Evolutionary conservation across 2,113 vertebrate species (phyloP).

Genomic region (Donacobius atricapilla): DNA sequence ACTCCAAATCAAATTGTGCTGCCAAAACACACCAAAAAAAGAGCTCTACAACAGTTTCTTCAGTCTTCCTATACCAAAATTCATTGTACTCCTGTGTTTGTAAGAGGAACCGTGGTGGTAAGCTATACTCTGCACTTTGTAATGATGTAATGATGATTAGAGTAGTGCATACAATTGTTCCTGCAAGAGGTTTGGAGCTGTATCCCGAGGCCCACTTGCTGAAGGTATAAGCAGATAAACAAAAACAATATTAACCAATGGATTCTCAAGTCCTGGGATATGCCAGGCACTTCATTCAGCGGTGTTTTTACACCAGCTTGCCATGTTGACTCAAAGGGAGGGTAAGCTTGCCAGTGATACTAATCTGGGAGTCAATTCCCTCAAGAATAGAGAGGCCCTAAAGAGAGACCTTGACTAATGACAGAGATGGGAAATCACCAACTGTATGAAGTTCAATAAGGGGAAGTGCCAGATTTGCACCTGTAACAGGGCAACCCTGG

Average conservation of each 20-base stretch:
- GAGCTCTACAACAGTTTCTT: neutral
- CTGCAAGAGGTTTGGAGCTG: neutral
- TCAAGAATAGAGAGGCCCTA: neutral
- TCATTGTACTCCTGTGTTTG: neutral
- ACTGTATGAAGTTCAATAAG: accelerated
- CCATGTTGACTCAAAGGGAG: accelerated
- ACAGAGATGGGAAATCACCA: neutral
- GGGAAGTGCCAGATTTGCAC: neutral
- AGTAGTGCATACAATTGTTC: accelerated
- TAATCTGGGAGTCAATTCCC: neutral
- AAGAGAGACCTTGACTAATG: neutral
- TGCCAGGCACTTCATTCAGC: neutral
- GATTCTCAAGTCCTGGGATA: neutral
- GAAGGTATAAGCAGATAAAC: neutral
- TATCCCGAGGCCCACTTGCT: neutral
- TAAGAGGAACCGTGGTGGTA: neutral
- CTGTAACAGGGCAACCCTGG: accelerated
- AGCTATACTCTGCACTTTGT: neutral
- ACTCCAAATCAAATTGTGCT: neutral
- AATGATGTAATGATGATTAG: neutral
- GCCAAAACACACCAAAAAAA: neutral
- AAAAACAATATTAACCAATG: neutral
- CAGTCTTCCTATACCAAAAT: neutral
- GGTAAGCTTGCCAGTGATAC: neutral
- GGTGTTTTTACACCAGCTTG: neutral